Base-by-base conservation (phyloP, 2,797 vertebrate species). In the Cossypha caffra region DNA sequence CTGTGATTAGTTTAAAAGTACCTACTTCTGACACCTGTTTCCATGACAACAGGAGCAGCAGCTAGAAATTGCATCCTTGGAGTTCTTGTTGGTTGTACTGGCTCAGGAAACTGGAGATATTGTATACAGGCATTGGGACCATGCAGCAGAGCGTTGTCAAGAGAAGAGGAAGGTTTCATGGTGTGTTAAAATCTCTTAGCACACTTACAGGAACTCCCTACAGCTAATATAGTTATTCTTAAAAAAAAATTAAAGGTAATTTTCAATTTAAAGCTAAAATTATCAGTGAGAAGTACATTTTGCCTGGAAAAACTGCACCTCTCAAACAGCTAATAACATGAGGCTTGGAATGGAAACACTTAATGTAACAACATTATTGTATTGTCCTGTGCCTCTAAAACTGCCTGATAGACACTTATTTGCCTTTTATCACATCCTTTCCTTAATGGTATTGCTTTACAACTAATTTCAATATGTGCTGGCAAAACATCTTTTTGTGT, bases 31-130 rank as follows among this genome's bases (percentile, higher is more conserved):
- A 84, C 63, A 82, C 48, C 62, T 90, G 96, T 97, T 97, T 96
- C 96, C 96, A 96, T 97, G 97, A 96, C 96, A 97, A 97, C 97
- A 90, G 68, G 79, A 95, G n/a, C 79, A 88, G 62, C 71, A 78
- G 73, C 61, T 79, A 84, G 67, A 82, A 87, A 85, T 77, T 25
- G 63, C 18, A 12, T 90, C 48, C 35, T 28, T 62, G 86, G 67
- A 59, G 51, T 59, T 84, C 73, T 80, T 55, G 13, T 66, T 91
- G 73, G 62, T 67, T 81, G 73, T 45, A 85, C 16, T 59, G 79
- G 68, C 0, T 0, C 29, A 78, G 43, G 50, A 72, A 83, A 42
- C 58, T 87, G 73, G 43, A 90, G 66, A 37, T 83, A 68, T 8
- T 1, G 0, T 73, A 40, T 11, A n/a, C 5, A 77, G 71, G 38